phyloP scores from a whole-genome alignment of 2,113 vertebrate genomes.

The Sphaerodactylus townsendi region DNA sequence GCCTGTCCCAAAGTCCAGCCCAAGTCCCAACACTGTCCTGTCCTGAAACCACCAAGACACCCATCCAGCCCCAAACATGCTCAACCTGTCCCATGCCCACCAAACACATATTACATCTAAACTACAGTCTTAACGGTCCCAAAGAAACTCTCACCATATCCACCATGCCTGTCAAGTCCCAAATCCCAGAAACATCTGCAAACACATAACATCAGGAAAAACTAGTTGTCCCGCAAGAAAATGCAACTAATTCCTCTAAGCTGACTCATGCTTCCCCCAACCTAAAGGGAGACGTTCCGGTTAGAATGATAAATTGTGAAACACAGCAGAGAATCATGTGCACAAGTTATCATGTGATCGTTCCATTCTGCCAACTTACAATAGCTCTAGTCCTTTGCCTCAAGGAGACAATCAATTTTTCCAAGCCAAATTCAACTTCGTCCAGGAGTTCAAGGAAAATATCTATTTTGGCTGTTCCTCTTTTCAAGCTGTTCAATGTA shows the following conservation, averaged over 20 bases:
- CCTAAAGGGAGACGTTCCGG: conserved; percentile 36
- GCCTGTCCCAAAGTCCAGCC: no score
- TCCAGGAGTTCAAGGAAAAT: not conserved
- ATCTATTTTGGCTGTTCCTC: not conserved
- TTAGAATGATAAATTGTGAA: conserved; percentile 37
- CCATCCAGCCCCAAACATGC: no score
- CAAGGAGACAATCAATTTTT: conserved; percentile 31
- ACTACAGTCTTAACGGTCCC: no score
- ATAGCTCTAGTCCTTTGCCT: not conserved
- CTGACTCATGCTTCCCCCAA: not conserved
- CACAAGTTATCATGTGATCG: not conserved
- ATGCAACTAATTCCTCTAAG: not conserved
- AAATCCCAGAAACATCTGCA: no score
- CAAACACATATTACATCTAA: no score
- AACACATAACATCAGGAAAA: not conserved
- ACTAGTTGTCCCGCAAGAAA: not conserved
- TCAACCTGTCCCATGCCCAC: no score
- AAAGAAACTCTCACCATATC: no score
- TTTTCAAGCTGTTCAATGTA: not conserved
- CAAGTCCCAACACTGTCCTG: no score
- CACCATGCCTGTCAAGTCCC: no score
- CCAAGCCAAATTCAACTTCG: conserved; percentile 36
- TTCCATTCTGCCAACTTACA: conserved; percentile 28
- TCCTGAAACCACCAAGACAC: no score
- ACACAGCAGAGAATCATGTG: not conserved